Percentiles rank a stretch among this genome's conserved stretches.
Evolutionary conservation across 2,888 invertebrate genomes (phyloP).

Genomic region (Carterocephalus palaemon): DNA sequence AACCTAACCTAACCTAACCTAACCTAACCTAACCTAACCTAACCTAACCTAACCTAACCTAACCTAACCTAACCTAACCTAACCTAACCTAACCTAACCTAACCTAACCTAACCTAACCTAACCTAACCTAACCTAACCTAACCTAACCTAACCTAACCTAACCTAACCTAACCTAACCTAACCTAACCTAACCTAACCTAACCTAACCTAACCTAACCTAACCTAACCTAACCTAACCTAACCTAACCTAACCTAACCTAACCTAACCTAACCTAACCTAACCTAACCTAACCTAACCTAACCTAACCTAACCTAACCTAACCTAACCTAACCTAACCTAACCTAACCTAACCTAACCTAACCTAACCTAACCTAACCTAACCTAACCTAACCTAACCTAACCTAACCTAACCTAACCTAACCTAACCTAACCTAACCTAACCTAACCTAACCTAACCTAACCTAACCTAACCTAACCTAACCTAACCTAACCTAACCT

Average conservation of each 20-base stretch:
- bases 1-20: conserved; percentile 31
- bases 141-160: conserved; percentile 26
- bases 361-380: too few species aligned
- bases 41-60: conserved; percentile 31
- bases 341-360: too few species aligned
- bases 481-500: too few species aligned
- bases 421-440: too few species aligned
- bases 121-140: conserved; percentile 28
- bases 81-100: conserved; percentile 25
- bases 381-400: too few species aligned
- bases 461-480: conserved; percentile 25
- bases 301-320: too few species aligned
- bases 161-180: conserved; percentile 27
- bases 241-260: conserved; percentile 6
- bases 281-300: conserved; percentile 13
- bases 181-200: conserved; percentile 28
- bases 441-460: conserved; percentile 30
- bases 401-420: too few species aligned
- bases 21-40: conserved; percentile 30
- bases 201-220: conserved; percentile 27
- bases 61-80: conserved; percentile 27
- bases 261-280: conserved; percentile 3
- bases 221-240: conserved; percentile 5
- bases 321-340: too few species aligned
- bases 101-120: conserved; percentile 28